Evolutionary conservation across 2,113 vertebrate genomes (phyloP), one percentile per base, ranked within the genome.

Genomic region (Lepisosteus oculatus): DNA sequence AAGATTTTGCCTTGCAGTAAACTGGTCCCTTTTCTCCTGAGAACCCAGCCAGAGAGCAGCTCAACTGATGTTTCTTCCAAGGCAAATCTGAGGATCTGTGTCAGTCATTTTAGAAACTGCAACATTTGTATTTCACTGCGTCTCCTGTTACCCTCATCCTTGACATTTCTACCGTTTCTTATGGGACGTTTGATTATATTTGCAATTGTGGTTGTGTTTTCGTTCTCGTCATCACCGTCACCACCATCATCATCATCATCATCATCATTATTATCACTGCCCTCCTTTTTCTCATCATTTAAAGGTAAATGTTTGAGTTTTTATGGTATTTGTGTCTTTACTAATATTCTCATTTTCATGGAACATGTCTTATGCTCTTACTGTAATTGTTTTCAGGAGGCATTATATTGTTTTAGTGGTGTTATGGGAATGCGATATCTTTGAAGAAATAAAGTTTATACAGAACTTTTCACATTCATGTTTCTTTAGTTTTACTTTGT

Each of bases 231-330:
- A 44, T 59, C 64, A 42, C 12, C 43, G 55, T 68, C 68, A 65
- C 73, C 77, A 67, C 70, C 67, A 71, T 57, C 43, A 67, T 61
- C 69, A 68, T 61, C 69, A 68, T 74, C 51, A 69, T 68, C 69
- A 13, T 57, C 64, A 61, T 70, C 66, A 47, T 43, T 44, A 5
- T 29, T 44, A 0, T 41, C 61, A 2, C 76, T 55, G 44, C 62
- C 55, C 42, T 56, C 44, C 8, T 63, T 67, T 55, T 81, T 68
- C 8, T 78, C 56, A 41, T 71, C 68, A 12, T 8, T 61, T 43
- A 41, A 67, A 78, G 80, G 85, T 87, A 76, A 78, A 76, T 29
- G 29, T 29, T 29, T 29, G 29, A 29, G 29, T 29, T 29, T 29
- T 29, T 29, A 29, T 29, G 29, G 29, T 29, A 29, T 29, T 29